Evolutionary conservation across 2,888 invertebrate species (phyloP), one percentile per base, ranked within the genome.

Genomic region (Boloria selene): DNA sequence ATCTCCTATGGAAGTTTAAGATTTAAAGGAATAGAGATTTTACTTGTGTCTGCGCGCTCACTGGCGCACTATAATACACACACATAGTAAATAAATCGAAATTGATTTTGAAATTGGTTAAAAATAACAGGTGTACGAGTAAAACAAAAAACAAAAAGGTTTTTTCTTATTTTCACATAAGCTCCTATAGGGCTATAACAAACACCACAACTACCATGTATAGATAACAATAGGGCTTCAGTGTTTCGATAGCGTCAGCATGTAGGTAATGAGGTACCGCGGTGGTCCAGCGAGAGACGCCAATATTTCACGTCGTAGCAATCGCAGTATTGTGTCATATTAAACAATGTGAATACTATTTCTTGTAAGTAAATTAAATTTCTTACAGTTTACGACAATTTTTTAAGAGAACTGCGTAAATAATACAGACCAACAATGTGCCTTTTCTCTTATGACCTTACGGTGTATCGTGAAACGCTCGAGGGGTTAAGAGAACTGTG

Each of bases 211-310:
- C 61, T 65, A 65, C 65, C 55, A 64, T 55, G 54, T 66, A 53
- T 63, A 22, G 66, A 66, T 69, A 62, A 61, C 64, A 62, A 60
- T 61, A 64, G 67, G 52, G 61, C 58, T 61, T 72, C 71, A 77
- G 74, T 77, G 77, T 74, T 69, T 64, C 62, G 61, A 77, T 77
- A 68, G 26, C 67, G 75, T 74, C 76, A 74, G 74, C 73, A 73
- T 72, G 74, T 74, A 73, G 73, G 72, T 74, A 73, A 70, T 74
- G 72, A 75, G 69, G 70, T 64, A 16, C 66, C 65, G 68, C 66
- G 70, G 73, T 71, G 73, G 73, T 73, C 73, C 60, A 50, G 49
- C 49, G 55, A 61, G 59, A 70, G 60, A 69, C 38, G 70, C 68
- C 68, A 31, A 71, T 73, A 73, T 69, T 68, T 72, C 68, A 71